A percentile compares a stretch with the other conserved stretches of the same genome.
These are phyloP conservation scores for Megaleporinus macrocephalus DNA, from an alignment of 2,113 vertebrate species.

Conservation along the genomic window DNA sequence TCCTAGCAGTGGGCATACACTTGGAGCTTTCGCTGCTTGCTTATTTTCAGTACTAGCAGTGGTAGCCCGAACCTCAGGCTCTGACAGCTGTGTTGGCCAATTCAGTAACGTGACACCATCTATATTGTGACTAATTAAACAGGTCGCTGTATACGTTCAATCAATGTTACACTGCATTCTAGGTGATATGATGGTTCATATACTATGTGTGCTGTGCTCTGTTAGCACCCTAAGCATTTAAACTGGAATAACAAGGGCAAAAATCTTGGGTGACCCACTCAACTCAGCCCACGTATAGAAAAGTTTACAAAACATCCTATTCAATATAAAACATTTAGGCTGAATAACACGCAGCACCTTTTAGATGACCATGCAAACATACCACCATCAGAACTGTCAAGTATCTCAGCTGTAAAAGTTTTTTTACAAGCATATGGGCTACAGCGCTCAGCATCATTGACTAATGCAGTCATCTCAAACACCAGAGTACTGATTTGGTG, in stretches of 20 bases:
- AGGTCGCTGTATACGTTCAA: not conserved
- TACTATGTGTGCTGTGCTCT: not conserved
- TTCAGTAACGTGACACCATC: not conserved
- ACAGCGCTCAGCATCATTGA: too few relatives aligned
- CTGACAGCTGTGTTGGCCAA: not conserved
- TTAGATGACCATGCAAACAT: too few relatives aligned
- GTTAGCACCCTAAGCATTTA: not conserved
- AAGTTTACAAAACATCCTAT: too few relatives aligned
- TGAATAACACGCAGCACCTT: too few relatives aligned
- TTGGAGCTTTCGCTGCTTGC: not conserved
- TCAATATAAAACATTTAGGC: too few relatives aligned
- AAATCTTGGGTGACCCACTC: too few relatives aligned
- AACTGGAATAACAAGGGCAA: not conserved
- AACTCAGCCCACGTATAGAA: too few relatives aligned
- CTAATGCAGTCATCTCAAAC: too few relatives aligned
- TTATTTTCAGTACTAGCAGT: not conserved
- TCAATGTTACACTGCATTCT: not conserved
- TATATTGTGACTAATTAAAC: not conserved
- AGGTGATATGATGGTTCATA: not conserved
- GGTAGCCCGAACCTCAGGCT: not conserved
- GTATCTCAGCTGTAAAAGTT: too few relatives aligned
- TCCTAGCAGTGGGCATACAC: not conserved
- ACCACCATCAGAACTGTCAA: too few relatives aligned
- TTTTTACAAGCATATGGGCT: too few relatives aligned
- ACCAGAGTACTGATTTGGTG: too few relatives aligned